Evolutionary conservation across 2,888 invertebrate genomes (phyloP).

Genomic region (Cantharis rustica): DNA sequence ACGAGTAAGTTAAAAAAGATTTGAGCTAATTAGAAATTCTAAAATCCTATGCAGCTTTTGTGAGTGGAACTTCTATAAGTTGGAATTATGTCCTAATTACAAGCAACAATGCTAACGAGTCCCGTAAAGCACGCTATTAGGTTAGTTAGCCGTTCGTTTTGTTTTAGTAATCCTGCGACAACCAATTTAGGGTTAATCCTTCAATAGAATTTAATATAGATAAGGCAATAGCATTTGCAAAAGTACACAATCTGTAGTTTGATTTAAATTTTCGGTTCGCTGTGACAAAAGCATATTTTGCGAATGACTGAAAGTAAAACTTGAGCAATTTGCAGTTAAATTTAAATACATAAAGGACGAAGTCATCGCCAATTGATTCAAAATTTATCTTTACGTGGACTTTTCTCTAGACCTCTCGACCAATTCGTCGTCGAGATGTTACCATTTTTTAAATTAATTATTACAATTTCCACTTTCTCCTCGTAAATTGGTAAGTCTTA

Average conservation of each 20-base stretch:
- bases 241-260: constrained; percentile 21
- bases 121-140: constrained; percentile 37
- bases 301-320: constrained; percentile 20
- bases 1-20: not conserved
- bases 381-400: too few relatives aligned
- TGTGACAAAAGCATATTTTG: constrained; percentile 5
- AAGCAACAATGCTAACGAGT: constrained; percentile 35
- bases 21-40: constrained; percentile 20
- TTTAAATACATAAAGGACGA: constrained; percentile 11
- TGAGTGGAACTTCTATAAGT: constrained; percentile 31
- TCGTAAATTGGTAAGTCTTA: too few relatives aligned
- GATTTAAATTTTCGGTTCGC: constrained; percentile 5
- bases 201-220: constrained; percentile 36
- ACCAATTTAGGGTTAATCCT: constrained; percentile 38
- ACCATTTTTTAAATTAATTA: too few relatives aligned
- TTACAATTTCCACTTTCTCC: too few relatives aligned
- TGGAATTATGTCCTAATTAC: constrained; percentile 36
- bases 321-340: constrained; percentile 17
- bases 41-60: constrained; percentile 26
- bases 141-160: constrained; percentile 34
- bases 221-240: constrained; percentile 22
- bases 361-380: not conserved
- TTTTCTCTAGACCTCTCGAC: too few relatives aligned
- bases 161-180: constrained; percentile 36
- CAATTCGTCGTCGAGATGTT: too few relatives aligned